Percentiles rank a stretch among this genome's conserved stretches.
Evolutionary conservation across 2,113 vertebrate genomes (phyloP).

Genomic region (Sinosuthora webbiana): DNA sequence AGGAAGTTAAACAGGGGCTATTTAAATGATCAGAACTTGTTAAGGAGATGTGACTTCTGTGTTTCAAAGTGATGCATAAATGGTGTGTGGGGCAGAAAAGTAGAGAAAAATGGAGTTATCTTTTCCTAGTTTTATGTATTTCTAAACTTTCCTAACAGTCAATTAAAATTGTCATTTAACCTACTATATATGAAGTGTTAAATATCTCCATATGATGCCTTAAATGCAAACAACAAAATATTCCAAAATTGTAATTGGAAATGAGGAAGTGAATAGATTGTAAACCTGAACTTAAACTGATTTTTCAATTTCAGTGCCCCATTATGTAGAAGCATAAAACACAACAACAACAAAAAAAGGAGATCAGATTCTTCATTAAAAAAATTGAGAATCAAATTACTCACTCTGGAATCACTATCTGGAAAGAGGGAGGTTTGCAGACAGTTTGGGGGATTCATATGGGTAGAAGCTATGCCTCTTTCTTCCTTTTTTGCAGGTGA

Average conservation of each 20-base stretch:
- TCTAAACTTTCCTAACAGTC: neutral
- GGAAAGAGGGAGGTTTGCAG: neutral
- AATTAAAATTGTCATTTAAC: neutral
- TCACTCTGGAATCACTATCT: neutral
- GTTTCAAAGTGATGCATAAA: neutral
- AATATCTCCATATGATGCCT: neutral
- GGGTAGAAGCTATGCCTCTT: neutral
- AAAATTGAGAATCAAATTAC: neutral
- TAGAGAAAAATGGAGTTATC: neutral
- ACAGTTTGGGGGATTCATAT: neutral
- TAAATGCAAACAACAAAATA: slow-evolving; percentile 28
- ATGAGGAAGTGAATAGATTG: slow-evolving; percentile 32
- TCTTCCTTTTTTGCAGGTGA: neutral
- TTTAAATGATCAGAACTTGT: neutral
- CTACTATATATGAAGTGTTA: neutral
- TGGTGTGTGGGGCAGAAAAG: neutral
- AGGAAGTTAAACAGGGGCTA: neutral
- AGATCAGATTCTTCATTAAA: slow-evolving; percentile 39
- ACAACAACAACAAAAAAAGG: neutral
- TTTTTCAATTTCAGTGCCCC: slow-evolving; percentile 24
- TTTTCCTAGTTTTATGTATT: neutral
- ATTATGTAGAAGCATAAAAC: slow-evolving; percentile 21
- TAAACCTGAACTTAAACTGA: slow-evolving; percentile 29
- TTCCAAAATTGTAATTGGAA: slow-evolving; percentile 23
- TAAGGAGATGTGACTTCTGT: neutral